Percentiles rank a stretch among this genome's conserved stretches.
These are phyloP conservation scores for Abrostola tripartita DNA, from an alignment of 2,888 invertebrate species.

Conservation along the genomic window DNA sequence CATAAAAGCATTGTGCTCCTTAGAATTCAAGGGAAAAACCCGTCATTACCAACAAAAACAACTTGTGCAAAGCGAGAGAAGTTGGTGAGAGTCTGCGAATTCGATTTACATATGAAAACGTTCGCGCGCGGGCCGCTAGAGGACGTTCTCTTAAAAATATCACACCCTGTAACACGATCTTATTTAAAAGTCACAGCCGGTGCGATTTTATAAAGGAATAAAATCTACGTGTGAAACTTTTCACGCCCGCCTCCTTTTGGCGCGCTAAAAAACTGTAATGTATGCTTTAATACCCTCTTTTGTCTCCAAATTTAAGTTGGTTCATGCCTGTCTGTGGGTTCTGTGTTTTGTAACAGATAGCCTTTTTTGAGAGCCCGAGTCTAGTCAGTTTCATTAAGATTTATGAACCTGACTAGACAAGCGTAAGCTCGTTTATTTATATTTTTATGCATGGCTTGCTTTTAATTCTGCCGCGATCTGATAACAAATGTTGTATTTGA, in stretches of 20 bases:
- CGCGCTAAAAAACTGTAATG: slow-evolving; percentile 58
- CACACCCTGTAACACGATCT: slow-evolving; percentile 71
- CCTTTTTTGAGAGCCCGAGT: slow-evolving; percentile 28
- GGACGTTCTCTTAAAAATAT: slow-evolving; percentile 67
- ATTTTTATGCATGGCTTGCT: slow-evolving; percentile 27
- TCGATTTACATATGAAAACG: slow-evolving; percentile 79
- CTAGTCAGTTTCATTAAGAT: slow-evolving; percentile 47
- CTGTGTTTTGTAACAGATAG: slow-evolving; percentile 16
- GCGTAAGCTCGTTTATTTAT: slow-evolving; percentile 29
- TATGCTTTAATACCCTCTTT: slow-evolving; percentile 52
- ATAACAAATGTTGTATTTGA: slow-evolving; percentile 21
- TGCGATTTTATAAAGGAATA: slow-evolving; percentile 72
- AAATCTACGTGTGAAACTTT: slow-evolving; percentile 62
- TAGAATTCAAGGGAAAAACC: slow-evolving; percentile 55
- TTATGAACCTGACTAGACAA: slow-evolving; percentile 50
- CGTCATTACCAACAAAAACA: slow-evolving; percentile 63
- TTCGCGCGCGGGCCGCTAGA: slow-evolving; percentile 61
- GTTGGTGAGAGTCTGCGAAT: slow-evolving; percentile 56
- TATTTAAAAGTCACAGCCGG: slow-evolving; percentile 79
- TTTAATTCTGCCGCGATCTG: slow-evolving; percentile 34
- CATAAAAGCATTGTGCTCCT: slow-evolving; percentile 60
- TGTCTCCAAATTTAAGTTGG: slow-evolving; percentile 62
- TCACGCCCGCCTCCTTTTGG: slow-evolving; percentile 36
- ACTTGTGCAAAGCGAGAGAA: slow-evolving; percentile 50
- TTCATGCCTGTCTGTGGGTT: slow-evolving; percentile 20